Evolutionary conservation across 2,888 invertebrate species (phyloP).

Genomic region (Quadroppia sp.): DNA sequence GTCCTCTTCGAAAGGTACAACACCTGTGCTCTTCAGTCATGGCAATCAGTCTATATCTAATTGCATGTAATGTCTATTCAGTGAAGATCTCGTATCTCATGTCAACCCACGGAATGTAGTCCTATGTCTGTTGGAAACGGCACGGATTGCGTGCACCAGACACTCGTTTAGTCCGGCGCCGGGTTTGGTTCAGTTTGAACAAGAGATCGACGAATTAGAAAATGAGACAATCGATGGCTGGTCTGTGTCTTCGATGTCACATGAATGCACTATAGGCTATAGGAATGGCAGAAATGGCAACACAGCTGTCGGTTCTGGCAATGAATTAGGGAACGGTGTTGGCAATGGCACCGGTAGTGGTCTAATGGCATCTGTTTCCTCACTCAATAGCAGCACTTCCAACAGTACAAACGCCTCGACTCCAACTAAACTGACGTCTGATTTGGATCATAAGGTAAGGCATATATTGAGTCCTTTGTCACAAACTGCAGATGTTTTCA

Average conservation of each 20-base stretch:
- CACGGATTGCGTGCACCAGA: conserved; percentile 67
- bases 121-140: conserved; percentile 76
- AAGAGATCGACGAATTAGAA: conserved; percentile 66
- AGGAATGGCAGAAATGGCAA: not conserved
- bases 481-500: conserved; percentile 13
- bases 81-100: conserved; percentile 43
- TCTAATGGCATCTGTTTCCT: conserved; percentile 32
- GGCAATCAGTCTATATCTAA: not conserved
- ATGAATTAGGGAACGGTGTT: not conserved
- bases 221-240: conserved; percentile 31
- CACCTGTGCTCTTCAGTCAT: not conserved
- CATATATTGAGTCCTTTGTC: not conserved
- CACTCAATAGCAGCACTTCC: conserved; percentile 12
- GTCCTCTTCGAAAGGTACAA: conserved; percentile 79
- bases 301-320: conserved; percentile 10
- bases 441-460: conserved; percentile 42
- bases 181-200: conserved; percentile 72
- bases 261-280: conserved; percentile 1
- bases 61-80: not conserved
- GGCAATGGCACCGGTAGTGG: not conserved
- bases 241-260: conserved; percentile 25
- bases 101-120: conserved; percentile 71
- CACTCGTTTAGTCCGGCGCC: conserved; percentile 73
- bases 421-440: conserved; percentile 41
- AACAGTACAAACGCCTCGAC: conserved; percentile 38